phyloP scores from a whole-genome alignment of 2,113 vertebrate species.

The Rattus rattus region DNA sequence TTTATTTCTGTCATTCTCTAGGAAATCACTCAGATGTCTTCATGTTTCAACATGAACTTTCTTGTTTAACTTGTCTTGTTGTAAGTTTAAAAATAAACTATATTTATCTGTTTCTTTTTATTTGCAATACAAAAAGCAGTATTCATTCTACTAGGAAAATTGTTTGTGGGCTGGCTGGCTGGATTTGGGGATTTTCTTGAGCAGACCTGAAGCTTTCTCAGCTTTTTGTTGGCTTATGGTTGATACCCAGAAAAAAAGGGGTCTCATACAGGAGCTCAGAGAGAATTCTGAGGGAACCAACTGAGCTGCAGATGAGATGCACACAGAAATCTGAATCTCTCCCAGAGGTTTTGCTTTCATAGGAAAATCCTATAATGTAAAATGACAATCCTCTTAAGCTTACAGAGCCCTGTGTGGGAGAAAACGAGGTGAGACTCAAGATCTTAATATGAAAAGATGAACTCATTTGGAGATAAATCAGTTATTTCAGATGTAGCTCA shows the following conservation, averaged over 20 bases:
- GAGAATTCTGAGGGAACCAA: constrained; percentile 1
- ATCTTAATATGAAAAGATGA: constrained; percentile 39
- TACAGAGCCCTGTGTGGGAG: not conserved
- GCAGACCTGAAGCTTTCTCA: not conserved
- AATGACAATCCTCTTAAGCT: constrained; percentile 51
- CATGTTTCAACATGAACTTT: not conserved
- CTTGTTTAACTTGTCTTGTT: not conserved
- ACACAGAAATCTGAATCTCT: constrained; percentile 41
- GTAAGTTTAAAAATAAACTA: not conserved
- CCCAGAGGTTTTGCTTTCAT: constrained; percentile 5
- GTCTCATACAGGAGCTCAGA: not conserved
- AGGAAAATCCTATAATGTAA: constrained; percentile 64
- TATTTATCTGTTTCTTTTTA: not conserved
- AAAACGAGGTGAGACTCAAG: not conserved
- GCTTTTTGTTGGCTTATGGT: not conserved
- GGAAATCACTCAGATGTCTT: not conserved
- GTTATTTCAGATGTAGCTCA: not conserved
- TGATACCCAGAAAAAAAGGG: not conserved
- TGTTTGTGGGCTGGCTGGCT: not conserved
- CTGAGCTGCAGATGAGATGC: not conserved
- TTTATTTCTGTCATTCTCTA: not conserved
- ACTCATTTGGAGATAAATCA: constrained; percentile 8
- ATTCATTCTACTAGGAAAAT: not conserved
- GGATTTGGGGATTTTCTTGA: not conserved
- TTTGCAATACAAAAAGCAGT: constrained; percentile 1